Evolutionary conservation across 2,888 invertebrate species (phyloP), one percentile per base, ranked within the genome.

Genomic region (Ectemnius cavifrons): DNA sequence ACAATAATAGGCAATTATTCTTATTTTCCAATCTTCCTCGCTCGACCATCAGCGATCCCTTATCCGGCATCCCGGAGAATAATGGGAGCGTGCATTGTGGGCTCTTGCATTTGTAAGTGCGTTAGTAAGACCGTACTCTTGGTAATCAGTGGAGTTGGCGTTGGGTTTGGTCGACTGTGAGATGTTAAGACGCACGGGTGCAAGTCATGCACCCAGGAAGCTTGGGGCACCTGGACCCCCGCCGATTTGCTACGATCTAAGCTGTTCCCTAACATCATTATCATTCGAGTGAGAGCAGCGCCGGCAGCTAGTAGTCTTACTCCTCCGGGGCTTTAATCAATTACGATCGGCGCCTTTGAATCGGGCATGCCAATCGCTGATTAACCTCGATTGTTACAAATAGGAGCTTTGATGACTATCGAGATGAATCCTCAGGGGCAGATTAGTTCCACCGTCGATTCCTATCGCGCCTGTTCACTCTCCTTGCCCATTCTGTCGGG

Each of bases 211-310:
- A 72, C 73, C 77, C 67, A 73, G 73, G 71, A 75, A 83, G 68
- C 80, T 73, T 73, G 73, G 77, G 68, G 73, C 75, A 73, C 75
- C 80, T 84, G 79, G 84, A 69, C 14, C 57, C n/a, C 52, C 23
- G 60, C 52, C 37, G 37, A 63, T 57, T 57, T 65, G 46, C 66
- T 56, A 14, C 49, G 27, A n/a, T 47, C 23, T 49, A 16, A 52
- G 52, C 16, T 6, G 11, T 27, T 59, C 70, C 68, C 75, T 84
- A 84, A 83, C 85, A 82, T 87, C 86, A 88, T 88, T 87, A 88
- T 85, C 87, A 83, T 87, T 87, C 82, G 76, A 78, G 71, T 70
- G 77, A 37, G 37, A 37, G 37, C 37, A 37, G 3, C 37, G 81
- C 81, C 68, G 81, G 83, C 73, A 37, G 23, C 37, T 11, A 37